Conservation (phyloP, 2,113 vertebrate species). For the Heteronetta atricapilla region DNA sequence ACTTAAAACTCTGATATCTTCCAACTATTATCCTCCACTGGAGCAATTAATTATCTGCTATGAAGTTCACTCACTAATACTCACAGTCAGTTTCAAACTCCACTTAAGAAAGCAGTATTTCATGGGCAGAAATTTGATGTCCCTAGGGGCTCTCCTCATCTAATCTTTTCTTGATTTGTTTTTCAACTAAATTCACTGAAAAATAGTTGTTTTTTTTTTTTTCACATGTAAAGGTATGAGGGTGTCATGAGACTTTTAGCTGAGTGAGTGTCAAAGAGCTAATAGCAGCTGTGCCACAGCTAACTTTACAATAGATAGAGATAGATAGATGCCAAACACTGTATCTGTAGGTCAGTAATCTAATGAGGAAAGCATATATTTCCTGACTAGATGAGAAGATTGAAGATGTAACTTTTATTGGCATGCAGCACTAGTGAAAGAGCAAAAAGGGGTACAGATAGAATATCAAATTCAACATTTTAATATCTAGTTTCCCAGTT, state of each 20-base stretch:
- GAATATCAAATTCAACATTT: not conserved
- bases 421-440: not conserved
- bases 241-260: not conserved
- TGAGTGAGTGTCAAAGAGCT: not conserved
- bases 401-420: not conserved
- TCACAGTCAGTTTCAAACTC: not conserved
- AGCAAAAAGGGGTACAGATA: not conserved
- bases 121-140: not conserved
- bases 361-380: not conserved
- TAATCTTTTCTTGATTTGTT: not conserved
- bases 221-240: not conserved
- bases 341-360: not conserved
- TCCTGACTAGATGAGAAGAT: not conserved
- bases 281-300: not conserved
- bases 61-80: not conserved
- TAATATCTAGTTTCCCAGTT: not conserved
- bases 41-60: not conserved
- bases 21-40: slow-evolving; percentile 1
- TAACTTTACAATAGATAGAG: not conserved
- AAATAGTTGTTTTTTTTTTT: not conserved
- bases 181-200: slow-evolving; percentile 4
- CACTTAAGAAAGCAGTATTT: slow-evolving; percentile 6
- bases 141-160: not conserved
- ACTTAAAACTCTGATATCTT: not conserved
- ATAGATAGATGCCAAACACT: not conserved